Evolutionary conservation across 1,140 invertebrate species (phyloP), one percentile per base, ranked within the genome.

Genomic region (Lordiphosa mommai): DNA sequence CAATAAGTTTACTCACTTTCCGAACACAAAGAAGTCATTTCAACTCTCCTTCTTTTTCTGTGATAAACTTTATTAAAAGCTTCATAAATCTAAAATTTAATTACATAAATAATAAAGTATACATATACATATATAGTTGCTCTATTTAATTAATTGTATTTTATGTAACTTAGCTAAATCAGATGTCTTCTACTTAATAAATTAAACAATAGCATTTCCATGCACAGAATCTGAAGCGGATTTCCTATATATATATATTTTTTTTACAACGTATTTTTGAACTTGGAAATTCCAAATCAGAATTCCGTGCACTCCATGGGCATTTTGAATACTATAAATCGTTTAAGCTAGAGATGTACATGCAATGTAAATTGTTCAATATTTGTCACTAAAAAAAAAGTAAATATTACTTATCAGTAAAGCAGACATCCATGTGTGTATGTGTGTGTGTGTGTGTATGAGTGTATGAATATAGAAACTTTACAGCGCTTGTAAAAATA

Each of bases 91-190:
- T 70, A 74, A 67, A 67, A 71, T 53, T 70, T 76, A 82, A 61
- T 80, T 71, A 80, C 74, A 82, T 82, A 80, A 80, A 82, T 82
- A 82, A 50, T 82, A 64, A 60, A 74, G 50, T 74, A 74, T 74
- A 74, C 56, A 70, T 57, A 57, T 67, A 67, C 63, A 69, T 50
- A 52, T 37, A 66, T 49, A 65, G 17, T 37, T 44, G 51, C 34
- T 58, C 23, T 27, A 27, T 47, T 14, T 47, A 14, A 14, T 17
- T 14, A 47, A 32, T 16, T 32, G 27, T 43, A 10, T 29, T 37
- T 47, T 66, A 49, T 56, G 58, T 41, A 58, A 79, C 74, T 61
- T 70, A 76, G 29, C 44, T 69, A 64, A 29, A 40, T 56, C 79
- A 68, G 29, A 43, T 49, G 55, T 43, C 49, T 65, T 43, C 74